Base-by-base conservation (phyloP, 2,888 invertebrate genomes). In the Idaea aversata region DNA sequence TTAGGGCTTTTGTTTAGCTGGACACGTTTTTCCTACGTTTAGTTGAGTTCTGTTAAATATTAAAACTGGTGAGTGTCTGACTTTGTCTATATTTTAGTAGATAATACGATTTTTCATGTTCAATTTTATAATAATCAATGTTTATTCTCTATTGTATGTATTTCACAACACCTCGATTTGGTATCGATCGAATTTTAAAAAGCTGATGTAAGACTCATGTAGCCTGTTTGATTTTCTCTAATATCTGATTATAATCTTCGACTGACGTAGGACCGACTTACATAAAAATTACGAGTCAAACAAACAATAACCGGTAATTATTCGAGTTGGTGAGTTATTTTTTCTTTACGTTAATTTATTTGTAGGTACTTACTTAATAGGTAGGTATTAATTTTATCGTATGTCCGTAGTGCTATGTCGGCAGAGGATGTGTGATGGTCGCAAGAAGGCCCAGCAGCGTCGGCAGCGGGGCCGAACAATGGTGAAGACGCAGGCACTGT, bases 341-440 rank as follows among this genome's bases (percentile, higher is more conserved):
- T 57, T 57, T 57, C 10, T 4, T 57, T 57, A 15, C 3, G 10
- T 57, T 57, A 57, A 15, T 57, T 4, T 15, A 5, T 10, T 10
- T 3, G 57, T 4, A 3, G 57, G 0, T 59, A 59, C 10, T 15
- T 59, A 10, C n/a, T n/a, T 7, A 15, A 59, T 59, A n/a, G n/a
- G 10, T 15, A 15, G 58, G 10, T 61, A 15, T 70, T 67, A 69
- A n/a, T n/a, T n/a, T n/a, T 62, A 64, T 63, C 35, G 57, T 63
- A 65, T 71, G 61, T 25, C 69, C 73, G n/a, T 67, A 74, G 74
- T 62, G 66, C 58, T 67, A 69, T 69, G 69, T 75, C 74, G 66
- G 63, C 69, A 70, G 66, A 80, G 73, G 72, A 84, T 86, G 85
- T 83, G 86, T 88, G 80, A 88, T 88, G 87, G 80, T 82, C 81